These are phyloP conservation scores for Glandiceps talaboti DNA, from an alignment of 53 echinoderm and acorn worm species.

Conservation along the genomic window DNA sequence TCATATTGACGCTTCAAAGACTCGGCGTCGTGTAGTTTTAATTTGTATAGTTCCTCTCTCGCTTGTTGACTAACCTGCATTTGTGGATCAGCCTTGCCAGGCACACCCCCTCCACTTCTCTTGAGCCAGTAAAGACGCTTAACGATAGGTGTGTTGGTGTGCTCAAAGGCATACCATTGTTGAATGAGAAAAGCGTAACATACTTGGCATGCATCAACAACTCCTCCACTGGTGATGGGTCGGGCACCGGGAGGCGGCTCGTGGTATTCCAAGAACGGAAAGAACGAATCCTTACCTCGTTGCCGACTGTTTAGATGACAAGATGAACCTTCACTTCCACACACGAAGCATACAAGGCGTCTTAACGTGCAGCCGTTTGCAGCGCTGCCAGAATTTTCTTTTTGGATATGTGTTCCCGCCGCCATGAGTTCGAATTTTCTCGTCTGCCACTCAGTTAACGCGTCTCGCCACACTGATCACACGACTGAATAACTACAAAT, in stretches of 20 bases:
- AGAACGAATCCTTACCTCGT: constrained; percentile 77
- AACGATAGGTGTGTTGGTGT: constrained; percentile 80
- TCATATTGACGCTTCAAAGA: background rate
- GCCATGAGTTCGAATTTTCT: constrained; percentile 18
- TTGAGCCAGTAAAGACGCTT: constrained; percentile 96
- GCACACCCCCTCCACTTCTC: constrained; percentile 34
- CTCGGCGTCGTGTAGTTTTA: constrained; percentile 23
- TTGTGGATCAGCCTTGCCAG: constrained; percentile 52
- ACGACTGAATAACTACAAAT: background rate
- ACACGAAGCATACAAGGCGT: constrained; percentile 65
- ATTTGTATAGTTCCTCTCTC: constrained; percentile 62
- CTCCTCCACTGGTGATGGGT: constrained; percentile 47
- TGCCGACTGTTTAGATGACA: constrained; percentile 71
- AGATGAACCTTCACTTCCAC: constrained; percentile 80
- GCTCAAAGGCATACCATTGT: constrained; percentile 91
- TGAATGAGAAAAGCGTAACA: constrained; percentile 87
- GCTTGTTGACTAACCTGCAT: constrained; percentile 44
- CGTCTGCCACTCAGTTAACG: constrained; percentile 10
- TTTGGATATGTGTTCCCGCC: constrained; percentile 18
- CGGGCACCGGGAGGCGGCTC: constrained; percentile 52
- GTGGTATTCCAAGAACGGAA: constrained; percentile 94
- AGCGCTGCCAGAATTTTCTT: constrained; percentile 13
- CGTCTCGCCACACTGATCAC: constrained; percentile 30
- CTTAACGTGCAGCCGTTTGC: constrained; percentile 4
- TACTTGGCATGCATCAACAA: constrained; percentile 73